Percentiles rank a stretch among this genome's conserved stretches.
phyloP scores from a whole-genome alignment of 2,113 vertebrate species.

The Takifugu bimaculatus region DNA sequence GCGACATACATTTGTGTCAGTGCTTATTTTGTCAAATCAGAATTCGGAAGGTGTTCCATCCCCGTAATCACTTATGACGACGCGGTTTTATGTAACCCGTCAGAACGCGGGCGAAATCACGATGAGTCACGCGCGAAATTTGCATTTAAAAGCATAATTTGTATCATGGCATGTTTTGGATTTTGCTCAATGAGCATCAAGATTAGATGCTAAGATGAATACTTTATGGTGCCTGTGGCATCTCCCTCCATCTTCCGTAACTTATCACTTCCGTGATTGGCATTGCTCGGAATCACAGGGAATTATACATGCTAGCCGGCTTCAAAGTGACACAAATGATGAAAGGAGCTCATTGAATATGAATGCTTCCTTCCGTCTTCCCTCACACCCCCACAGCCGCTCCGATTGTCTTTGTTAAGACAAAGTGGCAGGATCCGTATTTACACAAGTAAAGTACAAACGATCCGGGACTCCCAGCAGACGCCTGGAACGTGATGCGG shows the following conservation, averaged over 20 bases:
- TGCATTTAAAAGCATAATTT: conserved; percentile 10
- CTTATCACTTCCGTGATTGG: conserved; percentile 52
- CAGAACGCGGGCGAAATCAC: conserved; percentile 4
- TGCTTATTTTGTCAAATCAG: conserved; percentile 1
- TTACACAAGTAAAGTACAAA: conserved; percentile 52
- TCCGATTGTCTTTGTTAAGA: conserved; percentile 56
- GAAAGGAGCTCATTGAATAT: conserved; percentile 62
- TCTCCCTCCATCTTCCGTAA: conserved; percentile 7
- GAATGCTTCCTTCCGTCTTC: conserved; percentile 52
- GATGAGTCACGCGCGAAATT: conserved; percentile 23
- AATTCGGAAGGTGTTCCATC: conserved; percentile 5
- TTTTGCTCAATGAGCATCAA: conserved; percentile 24
- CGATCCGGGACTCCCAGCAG: conserved; percentile 31
- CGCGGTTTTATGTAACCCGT: conserved; percentile 1
- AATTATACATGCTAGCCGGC: conserved; percentile 65
- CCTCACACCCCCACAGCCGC: conserved; percentile 23
- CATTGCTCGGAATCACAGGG: conserved; percentile 59
- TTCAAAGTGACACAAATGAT: conserved; percentile 62
- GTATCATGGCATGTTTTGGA: conserved; percentile 10
- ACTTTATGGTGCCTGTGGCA: conserved; percentile 23
- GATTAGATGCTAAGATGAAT: conserved; percentile 12
- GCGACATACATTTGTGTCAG: conserved; percentile 1
- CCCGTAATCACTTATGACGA: background rate
- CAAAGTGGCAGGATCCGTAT: conserved; percentile 56
- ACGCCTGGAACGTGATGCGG: conserved; percentile 21